A percentile compares a stretch with the other conserved stretches of the same genome.
These are phyloP conservation scores for Tuberolachnus salignus DNA, from an alignment of 2,888 invertebrate species.

Conservation along the genomic window DNA sequence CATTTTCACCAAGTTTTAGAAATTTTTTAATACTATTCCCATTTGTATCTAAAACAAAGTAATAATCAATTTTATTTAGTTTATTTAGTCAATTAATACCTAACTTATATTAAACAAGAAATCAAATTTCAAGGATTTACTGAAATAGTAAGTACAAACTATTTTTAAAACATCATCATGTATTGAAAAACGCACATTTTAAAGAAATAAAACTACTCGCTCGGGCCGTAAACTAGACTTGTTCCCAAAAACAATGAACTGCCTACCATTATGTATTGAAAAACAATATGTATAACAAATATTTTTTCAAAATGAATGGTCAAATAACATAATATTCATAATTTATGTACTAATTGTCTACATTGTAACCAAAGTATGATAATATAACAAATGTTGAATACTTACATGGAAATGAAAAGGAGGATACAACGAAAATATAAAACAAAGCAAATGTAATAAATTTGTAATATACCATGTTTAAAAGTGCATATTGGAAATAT, in stretches of 20 bases:
- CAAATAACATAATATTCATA: background rate
- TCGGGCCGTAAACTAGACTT: too few species aligned
- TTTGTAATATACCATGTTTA: constrained; percentile 25
- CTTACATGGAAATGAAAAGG: constrained; percentile 29
- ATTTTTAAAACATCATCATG: background rate
- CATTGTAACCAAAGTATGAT: background rate
- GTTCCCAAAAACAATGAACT: too few species aligned
- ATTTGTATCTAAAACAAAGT: constrained; percentile 30
- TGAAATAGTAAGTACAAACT: background rate
- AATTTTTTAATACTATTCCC: constrained; percentile 38
- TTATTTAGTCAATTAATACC: background rate
- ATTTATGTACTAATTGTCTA: background rate
- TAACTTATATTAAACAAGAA: background rate
- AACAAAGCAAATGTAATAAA: background rate
- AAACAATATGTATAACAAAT: too few species aligned
- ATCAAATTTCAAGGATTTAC: background rate
- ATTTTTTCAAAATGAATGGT: too few species aligned
- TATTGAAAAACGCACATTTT: background rate
- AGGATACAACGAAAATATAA: background rate
- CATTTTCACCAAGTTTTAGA: constrained; percentile 48
- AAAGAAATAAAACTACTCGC: too few species aligned
- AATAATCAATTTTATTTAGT: background rate
- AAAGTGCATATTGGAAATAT: constrained; percentile 11
- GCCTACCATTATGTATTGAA: too few species aligned
- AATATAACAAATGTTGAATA: background rate